Evolutionary conservation across 2,888 invertebrate species (phyloP).

Genomic region (Diabrotica balteata): DNA sequence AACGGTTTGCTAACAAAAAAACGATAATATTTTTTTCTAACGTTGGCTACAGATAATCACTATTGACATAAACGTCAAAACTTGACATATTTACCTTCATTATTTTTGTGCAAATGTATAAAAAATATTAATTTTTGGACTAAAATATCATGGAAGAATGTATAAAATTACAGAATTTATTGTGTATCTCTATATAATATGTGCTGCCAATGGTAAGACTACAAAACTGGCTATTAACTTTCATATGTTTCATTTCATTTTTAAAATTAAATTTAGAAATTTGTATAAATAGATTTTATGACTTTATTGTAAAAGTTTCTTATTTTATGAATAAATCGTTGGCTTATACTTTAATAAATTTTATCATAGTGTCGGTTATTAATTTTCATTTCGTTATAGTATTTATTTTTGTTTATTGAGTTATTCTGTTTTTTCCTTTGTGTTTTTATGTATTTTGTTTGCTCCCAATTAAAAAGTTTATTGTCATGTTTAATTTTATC

Average conservation of each 20-base stretch:
- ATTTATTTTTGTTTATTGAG: too few species aligned
- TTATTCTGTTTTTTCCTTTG: too few species aligned
- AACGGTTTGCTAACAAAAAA: slow-evolving; percentile 10
- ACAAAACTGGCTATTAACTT: too few species aligned
- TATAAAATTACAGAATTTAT: slow-evolving; percentile 38
- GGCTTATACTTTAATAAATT: background rate
- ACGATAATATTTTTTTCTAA: slow-evolving; percentile 37
- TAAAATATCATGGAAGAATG: slow-evolving; percentile 52
- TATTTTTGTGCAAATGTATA: slow-evolving; percentile 27
- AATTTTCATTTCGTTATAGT: too few species aligned
- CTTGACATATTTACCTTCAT: slow-evolving; percentile 29
- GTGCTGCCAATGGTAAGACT: slow-evolving; percentile 40
- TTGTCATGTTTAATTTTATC: too few species aligned
- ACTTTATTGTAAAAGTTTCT: too few species aligned
- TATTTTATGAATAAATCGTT: background rate
- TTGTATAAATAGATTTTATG: too few species aligned
- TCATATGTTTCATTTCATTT: too few species aligned
- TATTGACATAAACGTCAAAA: slow-evolving; percentile 38
- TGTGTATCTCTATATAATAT: slow-evolving; percentile 52
- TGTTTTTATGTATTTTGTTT: too few species aligned
- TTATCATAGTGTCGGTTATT: background rate
- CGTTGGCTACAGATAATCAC: slow-evolving; percentile 53
- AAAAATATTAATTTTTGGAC: slow-evolving; percentile 35
- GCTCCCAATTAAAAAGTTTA: too few species aligned
- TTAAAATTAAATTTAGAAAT: too few species aligned